Base-by-base conservation (phyloP, 2,888 invertebrate genomes). In the Scelioninae gen. 1 region DNA sequence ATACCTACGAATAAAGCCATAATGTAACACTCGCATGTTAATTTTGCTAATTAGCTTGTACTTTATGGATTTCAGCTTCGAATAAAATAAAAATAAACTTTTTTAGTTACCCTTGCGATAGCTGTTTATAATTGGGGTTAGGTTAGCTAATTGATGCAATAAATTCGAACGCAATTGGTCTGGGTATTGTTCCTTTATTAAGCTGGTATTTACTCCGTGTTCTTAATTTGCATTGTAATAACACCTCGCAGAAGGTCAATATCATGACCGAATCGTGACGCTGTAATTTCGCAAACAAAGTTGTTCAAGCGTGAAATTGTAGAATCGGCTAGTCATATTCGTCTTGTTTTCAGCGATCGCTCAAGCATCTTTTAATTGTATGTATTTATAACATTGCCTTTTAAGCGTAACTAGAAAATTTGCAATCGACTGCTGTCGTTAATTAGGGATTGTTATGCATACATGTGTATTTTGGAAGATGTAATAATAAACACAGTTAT, bases 21-120 rank as follows among this genome's bases (percentile, higher is more conserved):
- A 79, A 66, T 65, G 65, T 55, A 45, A 72, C 72, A 72, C 51
- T 53, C 40, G 60, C 40, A 38, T 43, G 74, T 63, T 74, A 63
- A 71, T 58, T 71, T 71, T 15, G 71, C 49, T 71, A 71, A 74
- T 74, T 74, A 74, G 74, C 62, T 74, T 63, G 74, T 74, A 45
- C n/a, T 60, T 72, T 72, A 72, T 58, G 60, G 49, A 49, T 60
- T 60, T 71, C 29, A n/a, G n/a, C 4, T 58, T 5, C 15, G 3
- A 32, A 58, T 8, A 23, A 15, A 7, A 13, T 40, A 29, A 40
- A n/a, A 66, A 43, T 31, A 15, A 55, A 13, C 6, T 11, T 43
- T 16, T 15, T n/a, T 15, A 7, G 11, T 13, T n/a, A 13, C 40
- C 56, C 3, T 5, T 9, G 32, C 13, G 53, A 53, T 53, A 60